Conservation (phyloP, 2,113 vertebrate genomes). For the Chlamydotis undulata region DNA sequence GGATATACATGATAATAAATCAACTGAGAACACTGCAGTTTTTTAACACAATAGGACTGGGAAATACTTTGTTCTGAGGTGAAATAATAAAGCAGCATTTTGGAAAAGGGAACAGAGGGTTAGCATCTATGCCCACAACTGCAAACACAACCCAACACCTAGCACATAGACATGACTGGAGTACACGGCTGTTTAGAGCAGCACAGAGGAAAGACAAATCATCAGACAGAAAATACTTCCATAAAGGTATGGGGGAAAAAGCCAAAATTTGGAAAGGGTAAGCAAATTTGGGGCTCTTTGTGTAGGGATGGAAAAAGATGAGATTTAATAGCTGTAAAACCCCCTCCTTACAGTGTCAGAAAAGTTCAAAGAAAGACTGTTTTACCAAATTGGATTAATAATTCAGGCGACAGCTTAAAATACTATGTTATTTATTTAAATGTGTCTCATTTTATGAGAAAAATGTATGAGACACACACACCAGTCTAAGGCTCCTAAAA, state of each 20-base stretch:
- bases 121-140: not conserved
- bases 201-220: not conserved
- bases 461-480: not conserved
- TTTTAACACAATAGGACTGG: not conserved
- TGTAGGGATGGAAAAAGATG: not conserved
- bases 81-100: not conserved
- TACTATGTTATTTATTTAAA: not conserved
- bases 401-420: not conserved
- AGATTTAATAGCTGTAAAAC: not conserved
- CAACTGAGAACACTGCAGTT: not conserved
- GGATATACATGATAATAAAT: not conserved
- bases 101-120: not conserved
- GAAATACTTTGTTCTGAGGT: not conserved
- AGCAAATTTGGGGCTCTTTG: not conserved
- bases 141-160: not conserved
- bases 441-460: not conserved
- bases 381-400: not conserved
- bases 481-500: not conserved
- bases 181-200: rapidly evolving
- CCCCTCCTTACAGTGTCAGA: not conserved
- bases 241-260: not conserved
- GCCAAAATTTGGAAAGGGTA: not conserved
- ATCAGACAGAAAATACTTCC: not conserved
- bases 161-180: not conserved
- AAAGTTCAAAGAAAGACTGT: not conserved